phyloP scores from a whole-genome alignment of 2,888 invertebrate species.

The Epistrophella euchroma region DNA sequence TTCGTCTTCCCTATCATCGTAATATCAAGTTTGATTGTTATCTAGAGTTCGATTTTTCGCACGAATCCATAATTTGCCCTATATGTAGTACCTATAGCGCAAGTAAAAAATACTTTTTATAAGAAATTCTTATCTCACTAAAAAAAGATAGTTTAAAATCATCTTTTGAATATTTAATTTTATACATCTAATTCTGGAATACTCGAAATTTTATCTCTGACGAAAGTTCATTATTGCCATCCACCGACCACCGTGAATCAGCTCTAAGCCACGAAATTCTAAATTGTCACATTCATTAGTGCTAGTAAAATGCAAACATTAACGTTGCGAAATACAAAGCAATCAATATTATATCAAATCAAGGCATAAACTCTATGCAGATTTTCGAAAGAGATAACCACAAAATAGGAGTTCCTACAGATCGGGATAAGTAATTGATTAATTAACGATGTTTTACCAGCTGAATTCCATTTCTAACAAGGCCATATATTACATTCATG shows the following conservation, averaged over 20 bases:
- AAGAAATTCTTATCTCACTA: too few relatives aligned
- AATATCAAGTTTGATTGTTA: too few relatives aligned
- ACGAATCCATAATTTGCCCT: too few relatives aligned
- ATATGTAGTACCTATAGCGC: too few relatives aligned
- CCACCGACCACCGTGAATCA: background rate
- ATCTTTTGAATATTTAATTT: too few relatives aligned
- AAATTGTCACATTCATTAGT: conserved; percentile 28
- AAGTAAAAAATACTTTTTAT: too few relatives aligned
- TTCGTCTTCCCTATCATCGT: too few relatives aligned
- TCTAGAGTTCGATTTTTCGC: too few relatives aligned
- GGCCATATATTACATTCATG: background rate
- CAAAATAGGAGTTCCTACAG: background rate
- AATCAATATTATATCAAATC: conserved; percentile 15
- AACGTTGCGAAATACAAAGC: background rate
- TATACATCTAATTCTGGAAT: too few relatives aligned
- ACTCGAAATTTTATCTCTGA: too few relatives aligned
- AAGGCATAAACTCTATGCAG: background rate
- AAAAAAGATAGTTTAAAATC: too few relatives aligned
- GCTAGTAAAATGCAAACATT: background rate
- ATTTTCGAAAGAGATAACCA: background rate
- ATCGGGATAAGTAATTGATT: conserved; percentile 28
- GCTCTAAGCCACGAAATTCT: background rate
- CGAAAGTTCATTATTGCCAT: background rate
- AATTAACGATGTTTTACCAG: conserved; percentile 60
- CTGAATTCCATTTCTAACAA: conserved; percentile 26